These are phyloP conservation scores for Trididemnum clinides DNA, from an alignment of 23 tunicate genomes.

Conservation along the genomic window DNA sequence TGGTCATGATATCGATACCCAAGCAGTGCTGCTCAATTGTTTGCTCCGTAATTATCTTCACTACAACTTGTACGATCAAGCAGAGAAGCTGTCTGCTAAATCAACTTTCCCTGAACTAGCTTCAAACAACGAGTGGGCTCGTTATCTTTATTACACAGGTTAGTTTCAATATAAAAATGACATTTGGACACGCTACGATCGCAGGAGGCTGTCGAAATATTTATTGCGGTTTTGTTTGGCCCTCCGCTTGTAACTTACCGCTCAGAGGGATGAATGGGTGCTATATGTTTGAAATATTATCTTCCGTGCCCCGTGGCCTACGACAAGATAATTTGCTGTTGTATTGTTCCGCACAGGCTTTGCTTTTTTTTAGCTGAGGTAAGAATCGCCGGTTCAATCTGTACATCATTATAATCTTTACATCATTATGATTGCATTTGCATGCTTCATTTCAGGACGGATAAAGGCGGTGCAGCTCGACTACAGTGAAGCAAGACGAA, in stretches of 20 bases:
- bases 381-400: too few species aligned
- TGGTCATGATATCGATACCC: slow-evolving; percentile 81
- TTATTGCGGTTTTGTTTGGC: too few species aligned
- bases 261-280: too few species aligned
- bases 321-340: too few species aligned
- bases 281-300: too few species aligned
- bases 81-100: slow-evolving; percentile 90
- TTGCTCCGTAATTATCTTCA: slow-evolving; percentile 86
- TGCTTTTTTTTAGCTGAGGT: too few species aligned
- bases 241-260: too few species aligned
- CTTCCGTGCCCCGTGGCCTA: too few species aligned
- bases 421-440: background rate
- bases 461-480: slow-evolving; percentile 85
- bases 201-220: too few species aligned
- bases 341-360: too few species aligned
- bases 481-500: slow-evolving; percentile 74
- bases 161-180: too few species aligned
- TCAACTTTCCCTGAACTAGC: slow-evolving; percentile 91
- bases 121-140: slow-evolving; percentile 95
- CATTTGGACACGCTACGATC: too few species aligned
- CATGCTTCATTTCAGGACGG: slow-evolving; percentile 42
- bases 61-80: slow-evolving; percentile 92
- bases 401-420: background rate
- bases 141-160: slow-evolving; percentile 93
- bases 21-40: slow-evolving; percentile 81